A percentile compares a stretch with the other conserved stretches of the same genome.
These are phyloP conservation scores for Epinotia brunnichana DNA, from an alignment of 2,888 invertebrate genomes.

Conservation along the genomic window DNA sequence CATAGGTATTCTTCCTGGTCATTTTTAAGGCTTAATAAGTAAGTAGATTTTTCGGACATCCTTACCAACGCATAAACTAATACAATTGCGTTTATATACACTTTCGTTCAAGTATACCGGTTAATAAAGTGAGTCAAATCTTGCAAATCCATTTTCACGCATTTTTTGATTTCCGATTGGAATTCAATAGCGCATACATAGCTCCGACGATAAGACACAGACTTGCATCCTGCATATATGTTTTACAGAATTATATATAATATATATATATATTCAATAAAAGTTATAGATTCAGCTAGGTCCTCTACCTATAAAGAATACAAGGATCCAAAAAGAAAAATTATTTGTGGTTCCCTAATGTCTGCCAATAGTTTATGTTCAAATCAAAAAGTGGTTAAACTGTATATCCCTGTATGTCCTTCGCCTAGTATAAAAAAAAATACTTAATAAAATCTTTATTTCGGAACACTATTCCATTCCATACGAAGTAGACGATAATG, in stretches of 20 bases:
- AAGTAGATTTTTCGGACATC: neutral
- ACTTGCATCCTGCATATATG: neutral
- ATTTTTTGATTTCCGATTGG: conserved; percentile 20
- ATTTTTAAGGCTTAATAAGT: too few species aligned
- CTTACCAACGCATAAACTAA: neutral
- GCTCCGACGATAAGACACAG: conserved; percentile 8
- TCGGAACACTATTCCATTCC: too few species aligned
- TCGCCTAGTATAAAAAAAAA: too few species aligned
- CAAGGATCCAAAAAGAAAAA: neutral
- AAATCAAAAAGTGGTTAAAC: too few species aligned
- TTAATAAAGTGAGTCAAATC: conserved; percentile 15
- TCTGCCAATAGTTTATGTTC: too few species aligned
- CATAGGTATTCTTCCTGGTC: too few species aligned
- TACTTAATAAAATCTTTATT: too few species aligned
- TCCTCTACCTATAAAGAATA: neutral
- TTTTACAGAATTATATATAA: neutral
- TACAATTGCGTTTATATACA: neutral
- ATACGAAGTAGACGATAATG: too few species aligned
- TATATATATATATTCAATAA: too few species aligned
- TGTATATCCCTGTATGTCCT: too few species aligned
- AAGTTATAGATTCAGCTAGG: neutral
- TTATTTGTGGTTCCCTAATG: neutral
- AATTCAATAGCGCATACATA: conserved; percentile 4
- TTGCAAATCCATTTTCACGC: conserved; percentile 27
- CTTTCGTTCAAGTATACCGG: conserved; percentile 1